Conservation (phyloP, 92 coral and sea anemone species). For the Montipora capitata region DNA sequence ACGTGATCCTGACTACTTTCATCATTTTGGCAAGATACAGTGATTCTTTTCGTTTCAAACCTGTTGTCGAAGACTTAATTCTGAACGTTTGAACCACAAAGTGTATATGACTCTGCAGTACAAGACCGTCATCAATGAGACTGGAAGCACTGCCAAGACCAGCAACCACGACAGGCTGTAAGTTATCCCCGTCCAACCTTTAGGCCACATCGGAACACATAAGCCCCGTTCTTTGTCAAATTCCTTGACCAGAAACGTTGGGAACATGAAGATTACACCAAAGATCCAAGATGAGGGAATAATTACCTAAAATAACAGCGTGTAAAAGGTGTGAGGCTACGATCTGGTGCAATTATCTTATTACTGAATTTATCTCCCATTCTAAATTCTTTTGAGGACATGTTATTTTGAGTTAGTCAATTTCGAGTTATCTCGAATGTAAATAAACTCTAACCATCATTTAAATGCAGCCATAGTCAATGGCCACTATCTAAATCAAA, state of each 20-base stretch:
- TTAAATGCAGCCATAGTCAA: neutral
- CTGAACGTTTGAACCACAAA: slow-evolving; percentile 12
- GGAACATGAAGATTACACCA: neutral
- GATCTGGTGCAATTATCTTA: neutral
- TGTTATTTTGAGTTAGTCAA: neutral
- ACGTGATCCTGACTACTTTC: neutral
- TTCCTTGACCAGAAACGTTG: neutral
- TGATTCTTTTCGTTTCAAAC: slow-evolving; percentile 15
- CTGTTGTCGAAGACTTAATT: neutral
- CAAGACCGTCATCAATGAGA: slow-evolving; percentile 10
- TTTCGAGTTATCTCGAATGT: neutral
- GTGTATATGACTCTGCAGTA: slow-evolving; percentile 15
- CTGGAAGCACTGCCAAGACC: slow-evolving; percentile 13
- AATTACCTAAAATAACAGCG: slow-evolving; percentile 4
- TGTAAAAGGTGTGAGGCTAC: neutral
- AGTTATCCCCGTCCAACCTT: neutral
- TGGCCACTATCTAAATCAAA: neutral
- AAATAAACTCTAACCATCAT: neutral
- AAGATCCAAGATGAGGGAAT: slow-evolving; percentile 14
- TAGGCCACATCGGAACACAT: slow-evolving; percentile 6
- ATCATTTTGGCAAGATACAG: neutral
- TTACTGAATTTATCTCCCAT: neutral
- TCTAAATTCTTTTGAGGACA: neutral
- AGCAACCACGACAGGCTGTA: neutral
- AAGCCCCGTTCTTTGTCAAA: neutral